These are phyloP conservation scores for Amphipoea oculea DNA, from an alignment of 2,888 invertebrate species.

Conservation along the genomic window DNA sequence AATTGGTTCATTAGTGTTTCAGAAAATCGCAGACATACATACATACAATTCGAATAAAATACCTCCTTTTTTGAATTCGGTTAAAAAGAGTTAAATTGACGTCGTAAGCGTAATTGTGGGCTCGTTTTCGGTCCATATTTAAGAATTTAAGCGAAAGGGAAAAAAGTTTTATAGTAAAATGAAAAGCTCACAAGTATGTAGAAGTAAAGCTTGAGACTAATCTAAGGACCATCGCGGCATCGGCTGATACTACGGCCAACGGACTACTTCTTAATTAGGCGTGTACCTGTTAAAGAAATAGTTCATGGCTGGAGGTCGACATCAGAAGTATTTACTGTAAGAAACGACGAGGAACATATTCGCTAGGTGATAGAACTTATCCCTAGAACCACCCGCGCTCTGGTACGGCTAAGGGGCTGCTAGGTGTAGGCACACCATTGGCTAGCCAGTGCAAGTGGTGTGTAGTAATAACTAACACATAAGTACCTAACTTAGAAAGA, in stretches of 20 bases:
- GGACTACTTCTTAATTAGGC: no score
- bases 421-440: background rate
- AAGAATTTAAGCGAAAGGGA: background rate
- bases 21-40: no score
- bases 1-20: no score
- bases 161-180: background rate
- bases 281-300: background rate
- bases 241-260: no score
- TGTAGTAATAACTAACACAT: background rate
- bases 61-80: no score
- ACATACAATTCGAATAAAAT: no score
- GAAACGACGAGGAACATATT: no score
- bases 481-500: background rate
- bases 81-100: no score
- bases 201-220: background rate
- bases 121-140: background rate
- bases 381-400: no score
- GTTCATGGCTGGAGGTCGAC: background rate
- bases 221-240: background rate
- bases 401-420: background rate
- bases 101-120: no score
- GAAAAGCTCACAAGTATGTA: background rate
- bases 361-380: no score
- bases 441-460: background rate
- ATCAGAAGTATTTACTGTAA: no score